A percentile compares a stretch with the other conserved stretches of the same genome.
Evolutionary conservation across 1,140 invertebrate species (phyloP).

Genomic region (Sweltsa coloradensis): DNA sequence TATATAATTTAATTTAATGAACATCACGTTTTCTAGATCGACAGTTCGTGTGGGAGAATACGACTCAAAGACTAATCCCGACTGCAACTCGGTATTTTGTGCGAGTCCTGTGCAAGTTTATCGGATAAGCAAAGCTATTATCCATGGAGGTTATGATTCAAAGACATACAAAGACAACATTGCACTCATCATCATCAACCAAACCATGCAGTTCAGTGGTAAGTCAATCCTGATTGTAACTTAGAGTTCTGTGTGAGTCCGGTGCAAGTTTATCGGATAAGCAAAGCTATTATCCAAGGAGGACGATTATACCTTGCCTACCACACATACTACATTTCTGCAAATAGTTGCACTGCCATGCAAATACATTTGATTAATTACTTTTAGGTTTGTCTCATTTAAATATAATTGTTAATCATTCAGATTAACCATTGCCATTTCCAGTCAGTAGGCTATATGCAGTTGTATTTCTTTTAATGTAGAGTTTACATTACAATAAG

Average conservation of each 20-base stretch:
- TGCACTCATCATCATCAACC: slow-evolving; percentile 46
- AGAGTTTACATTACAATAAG: no score
- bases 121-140: slow-evolving; percentile 47
- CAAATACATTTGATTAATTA: neutral
- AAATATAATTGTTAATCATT: no score
- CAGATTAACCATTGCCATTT: no score
- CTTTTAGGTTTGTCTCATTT: neutral
- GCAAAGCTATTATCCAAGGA: slow-evolving; percentile 51
- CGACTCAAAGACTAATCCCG: slow-evolving; percentile 43
- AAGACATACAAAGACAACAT: slow-evolving; percentile 54
- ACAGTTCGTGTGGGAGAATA: slow-evolving; percentile 53
- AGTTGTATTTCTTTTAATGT: no score
- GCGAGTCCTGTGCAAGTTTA: slow-evolving; percentile 47
- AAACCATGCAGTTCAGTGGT: slow-evolving; percentile 53
- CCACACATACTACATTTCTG: neutral
- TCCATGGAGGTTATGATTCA: slow-evolving; percentile 53
- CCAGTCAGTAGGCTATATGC: no score
- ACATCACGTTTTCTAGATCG: slow-evolving; percentile 33
- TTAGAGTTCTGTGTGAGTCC: slow-evolving; percentile 51
- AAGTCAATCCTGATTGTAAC: slow-evolving; percentile 47
- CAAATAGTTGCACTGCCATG: neutral
- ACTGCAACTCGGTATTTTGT: slow-evolving; percentile 53
- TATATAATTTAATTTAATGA: no score
- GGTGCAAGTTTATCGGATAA: slow-evolving; percentile 46
- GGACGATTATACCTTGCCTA: slow-evolving; percentile 25